Conservation (phyloP, 1,140 invertebrate species). For the Drosophila repleta region DNA sequence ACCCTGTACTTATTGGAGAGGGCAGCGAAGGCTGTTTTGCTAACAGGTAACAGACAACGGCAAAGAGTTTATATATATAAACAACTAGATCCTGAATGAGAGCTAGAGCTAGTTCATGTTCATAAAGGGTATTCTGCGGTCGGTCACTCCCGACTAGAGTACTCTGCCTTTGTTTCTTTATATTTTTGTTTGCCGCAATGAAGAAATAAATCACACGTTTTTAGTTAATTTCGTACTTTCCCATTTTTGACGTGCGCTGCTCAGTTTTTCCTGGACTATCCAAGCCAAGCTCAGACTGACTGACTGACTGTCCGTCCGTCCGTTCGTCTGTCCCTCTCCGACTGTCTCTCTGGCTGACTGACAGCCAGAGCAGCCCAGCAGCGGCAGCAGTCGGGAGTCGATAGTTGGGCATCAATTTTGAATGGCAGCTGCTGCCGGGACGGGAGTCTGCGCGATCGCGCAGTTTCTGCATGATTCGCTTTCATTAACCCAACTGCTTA, state of each 20-base stretch:
- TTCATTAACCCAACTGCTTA: slow-evolving; percentile 80
- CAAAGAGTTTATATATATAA: no score
- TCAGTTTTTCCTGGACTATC: slow-evolving; percentile 67
- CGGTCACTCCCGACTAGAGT: not conserved
- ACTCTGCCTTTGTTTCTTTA: slow-evolving; percentile 30
- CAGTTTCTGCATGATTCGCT: slow-evolving; percentile 74
- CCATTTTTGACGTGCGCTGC: slow-evolving; percentile 74
- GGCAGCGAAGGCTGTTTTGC: not conserved
- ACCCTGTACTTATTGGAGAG: not conserved
- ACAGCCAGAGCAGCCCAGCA: slow-evolving; percentile 6
- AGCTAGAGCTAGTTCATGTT: no score
- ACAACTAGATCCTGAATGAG: no score
- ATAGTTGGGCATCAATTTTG: slow-evolving; percentile 34
- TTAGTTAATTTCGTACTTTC: slow-evolving; percentile 78
- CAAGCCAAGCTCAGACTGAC: slow-evolving; percentile 17
- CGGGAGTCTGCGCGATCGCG: slow-evolving; percentile 36
- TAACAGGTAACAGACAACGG: not conserved
- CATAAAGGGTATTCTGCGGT: not conserved
- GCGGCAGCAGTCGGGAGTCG: slow-evolving; percentile 19
- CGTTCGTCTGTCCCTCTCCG: not conserved
- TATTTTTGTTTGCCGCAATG: slow-evolving; percentile 43
- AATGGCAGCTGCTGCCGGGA: slow-evolving; percentile 54
- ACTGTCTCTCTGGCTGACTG: slow-evolving; percentile 2
- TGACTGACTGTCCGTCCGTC: slow-evolving; percentile 3
- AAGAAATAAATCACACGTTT: slow-evolving; percentile 81